Percentiles rank a stretch among this genome's conserved stretches.
Conservation (phyloP, 2,113 vertebrate genomes). For the Sialia sialis region DNA sequence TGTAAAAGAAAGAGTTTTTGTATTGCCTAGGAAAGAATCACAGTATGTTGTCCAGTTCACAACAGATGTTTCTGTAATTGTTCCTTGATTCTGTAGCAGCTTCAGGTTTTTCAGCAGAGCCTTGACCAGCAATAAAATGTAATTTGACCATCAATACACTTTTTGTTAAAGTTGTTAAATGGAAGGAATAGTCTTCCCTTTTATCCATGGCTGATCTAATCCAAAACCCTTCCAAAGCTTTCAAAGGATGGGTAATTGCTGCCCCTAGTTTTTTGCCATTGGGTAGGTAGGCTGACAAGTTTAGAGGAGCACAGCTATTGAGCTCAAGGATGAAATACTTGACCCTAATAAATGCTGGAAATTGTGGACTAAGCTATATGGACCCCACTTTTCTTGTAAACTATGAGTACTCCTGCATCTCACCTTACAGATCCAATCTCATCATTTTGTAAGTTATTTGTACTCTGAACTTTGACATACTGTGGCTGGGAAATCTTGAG, state of each 20-base stretch:
- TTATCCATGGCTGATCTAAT: background rate
- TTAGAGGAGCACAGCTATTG: background rate
- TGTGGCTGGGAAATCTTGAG: background rate
- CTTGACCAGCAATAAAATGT: constrained; percentile 18
- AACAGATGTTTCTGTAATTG: constrained; percentile 56
- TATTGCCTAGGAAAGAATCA: background rate
- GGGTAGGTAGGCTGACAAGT: background rate
- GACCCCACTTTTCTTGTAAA: fast-evolving
- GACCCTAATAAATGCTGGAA: background rate
- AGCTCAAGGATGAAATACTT: background rate
- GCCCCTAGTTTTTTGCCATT: background rate
- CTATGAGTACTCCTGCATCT: background rate
- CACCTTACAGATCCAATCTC: background rate
- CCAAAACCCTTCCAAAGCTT: background rate
- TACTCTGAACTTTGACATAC: background rate
- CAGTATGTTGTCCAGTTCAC: background rate
- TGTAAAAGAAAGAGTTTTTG: background rate
- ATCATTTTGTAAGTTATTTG: background rate
- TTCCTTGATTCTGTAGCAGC: constrained; percentile 1
- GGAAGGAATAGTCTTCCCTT: background rate
- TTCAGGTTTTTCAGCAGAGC: constrained; percentile 35
- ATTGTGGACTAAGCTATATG: background rate
- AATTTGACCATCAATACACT: constrained; percentile 5
- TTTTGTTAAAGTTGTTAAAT: constrained; percentile 9
- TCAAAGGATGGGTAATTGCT: background rate